Evolutionary conservation across 1,140 invertebrate species (phyloP), one percentile per base, ranked within the genome.

Genomic region (Drosophila sechellia): DNA sequence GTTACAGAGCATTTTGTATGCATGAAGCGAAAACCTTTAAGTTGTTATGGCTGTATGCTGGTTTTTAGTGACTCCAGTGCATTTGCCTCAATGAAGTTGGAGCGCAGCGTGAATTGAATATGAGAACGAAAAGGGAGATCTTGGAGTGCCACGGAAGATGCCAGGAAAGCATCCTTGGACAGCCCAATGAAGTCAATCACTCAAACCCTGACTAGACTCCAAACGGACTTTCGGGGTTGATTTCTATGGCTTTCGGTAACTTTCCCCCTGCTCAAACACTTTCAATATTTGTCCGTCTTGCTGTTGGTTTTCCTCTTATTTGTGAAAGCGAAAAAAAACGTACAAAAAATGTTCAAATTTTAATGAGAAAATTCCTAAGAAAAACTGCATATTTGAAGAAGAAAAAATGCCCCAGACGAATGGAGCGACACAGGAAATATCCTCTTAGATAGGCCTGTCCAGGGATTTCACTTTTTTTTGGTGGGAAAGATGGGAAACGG

Each of bases 381-480:
- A 89, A 70, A 89, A 84, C 84, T 87, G 84, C 84, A 87, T 89
- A 89, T 84, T 87, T 89, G 89, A 84, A 71, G 72, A 87, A 89
- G 37, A 31, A 42, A 40, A 60, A 50, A 46, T 48, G 31, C 59
- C 40, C 59, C 57, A 48, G 54, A 50, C 49, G 55, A 77, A 66
- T 22, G 52, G 70, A 63, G 52, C 65, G 58, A 69, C 83, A 89
- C 79, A 89, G 75, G 75, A 84, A 79, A 75, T 77, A 77, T 75
- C 64, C 83, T 81, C 45, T 70, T 37, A 80, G 53, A 37, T 54
- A 55, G 54, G 27, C 52, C 50, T 49, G 64, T 57, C 68, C 68
- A 68, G 48, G 63, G 60, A 63, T 66, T 50, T 63, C 27, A 25
- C 46, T 27, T 59, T 4, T 4, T 49, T 8, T 27, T 20, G 27